Percentiles rank a stretch among this genome's conserved stretches.
phyloP scores from a whole-genome alignment of 2,113 vertebrate species.

The Cephalopterus ornatus region DNA sequence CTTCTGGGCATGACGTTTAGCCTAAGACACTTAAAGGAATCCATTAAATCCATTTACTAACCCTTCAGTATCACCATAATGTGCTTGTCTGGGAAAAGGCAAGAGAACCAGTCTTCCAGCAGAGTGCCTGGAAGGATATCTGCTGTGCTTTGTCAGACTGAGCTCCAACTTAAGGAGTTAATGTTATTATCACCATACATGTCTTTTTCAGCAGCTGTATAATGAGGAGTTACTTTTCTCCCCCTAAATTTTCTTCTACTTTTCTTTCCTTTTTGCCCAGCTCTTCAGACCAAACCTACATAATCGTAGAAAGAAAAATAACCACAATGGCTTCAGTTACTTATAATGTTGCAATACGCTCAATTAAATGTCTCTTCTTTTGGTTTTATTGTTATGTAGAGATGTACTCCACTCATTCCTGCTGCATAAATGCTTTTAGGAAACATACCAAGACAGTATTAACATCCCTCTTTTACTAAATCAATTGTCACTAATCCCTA shows the following conservation, averaged over 20 bases:
- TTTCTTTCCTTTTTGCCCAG: neutral
- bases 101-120: neutral
- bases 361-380: neutral
- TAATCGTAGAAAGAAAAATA: neutral
- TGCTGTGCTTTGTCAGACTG: neutral
- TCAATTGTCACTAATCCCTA: neutral
- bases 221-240: neutral
- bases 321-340: neutral
- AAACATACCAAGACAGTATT: neutral
- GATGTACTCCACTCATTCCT: neutral
- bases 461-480: neutral
- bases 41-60: neutral
- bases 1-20: neutral
- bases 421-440: neutral
- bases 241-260: neutral
- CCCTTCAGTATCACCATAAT: neutral
- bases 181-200: neutral
- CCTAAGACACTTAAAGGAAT: neutral
- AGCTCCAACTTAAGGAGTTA: neutral
- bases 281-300: neutral
- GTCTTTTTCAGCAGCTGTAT: neutral
- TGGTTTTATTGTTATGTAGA: neutral
- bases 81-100: neutral
- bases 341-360: neutral
- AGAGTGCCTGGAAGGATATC: neutral